Base-by-base conservation (phyloP, 2,888 invertebrate species). In the Cheilosia vulpina region DNA sequence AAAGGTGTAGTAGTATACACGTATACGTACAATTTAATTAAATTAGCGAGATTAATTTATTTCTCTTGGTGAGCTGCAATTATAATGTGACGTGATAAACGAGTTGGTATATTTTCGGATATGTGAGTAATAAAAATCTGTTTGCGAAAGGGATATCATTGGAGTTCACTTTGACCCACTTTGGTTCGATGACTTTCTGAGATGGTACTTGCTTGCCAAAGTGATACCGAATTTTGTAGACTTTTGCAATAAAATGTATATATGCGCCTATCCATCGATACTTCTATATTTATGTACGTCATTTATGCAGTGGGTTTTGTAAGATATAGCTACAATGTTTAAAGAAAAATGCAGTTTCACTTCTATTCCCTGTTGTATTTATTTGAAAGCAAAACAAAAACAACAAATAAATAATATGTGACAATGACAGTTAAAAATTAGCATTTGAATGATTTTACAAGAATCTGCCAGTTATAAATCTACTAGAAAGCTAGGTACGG, bases 51-150 rank as follows among this genome's bases (percentile, higher is more conserved):
- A 31, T 55, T 31, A 53, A 31, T 68, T 43, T 43, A 7, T n/a
- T 47, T 19, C 6, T 45, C 0, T 43, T 15, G 43, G 21, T 43
- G 43, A 1, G 19, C 21, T n/a, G 41, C 15, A 43, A 55, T 27
- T 43, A 19, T 55, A 31, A 13, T 24, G 13, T 53, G 27, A 13
- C 27, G 17, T 27, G 24, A 55, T 45, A 45, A 68, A 55, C 68
- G 43, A 43, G 43, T 68, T 55, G 27, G 21, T 53, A n/a, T 52
- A 7, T 41, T 66, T 34, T 11, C 17, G 19, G n/a, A 4, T n/a
- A 41, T 17, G 27, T 53, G 66, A 66, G 41, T 27, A 66, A 66
- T 41, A 24, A 17, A 41, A 66, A 66, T 13, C 11, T 27, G 41
- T 13, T 38, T n/a, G 27, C 41, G 27, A 19, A 24, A 11, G 1